These are phyloP conservation scores for Chalcis sispes DNA, from an alignment of 2,888 invertebrate genomes.

Conservation along the genomic window DNA sequence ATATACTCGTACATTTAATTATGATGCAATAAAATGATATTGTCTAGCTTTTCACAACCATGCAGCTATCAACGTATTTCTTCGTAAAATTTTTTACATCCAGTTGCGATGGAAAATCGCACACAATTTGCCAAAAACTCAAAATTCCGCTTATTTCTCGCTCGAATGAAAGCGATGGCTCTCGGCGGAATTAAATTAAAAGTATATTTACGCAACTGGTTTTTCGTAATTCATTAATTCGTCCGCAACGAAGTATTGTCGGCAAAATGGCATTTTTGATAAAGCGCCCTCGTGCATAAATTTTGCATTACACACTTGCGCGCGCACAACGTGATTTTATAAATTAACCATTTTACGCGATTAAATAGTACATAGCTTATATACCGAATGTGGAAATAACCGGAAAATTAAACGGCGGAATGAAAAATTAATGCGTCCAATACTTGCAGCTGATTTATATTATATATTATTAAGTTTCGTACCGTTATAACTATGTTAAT, in stretches of 20 bases:
- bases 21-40: no score
- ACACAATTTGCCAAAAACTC: no score
- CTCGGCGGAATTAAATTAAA: conserved; percentile 17
- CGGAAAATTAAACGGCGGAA: conserved; percentile 22
- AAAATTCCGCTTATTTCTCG: no score
- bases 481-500: not conserved
- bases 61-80: no score
- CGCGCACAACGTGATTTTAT: conserved; percentile 24
- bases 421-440: conserved; percentile 37
- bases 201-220: conserved; percentile 18
- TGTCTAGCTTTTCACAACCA: no score
- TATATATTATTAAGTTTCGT: not conserved
- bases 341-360: conserved; percentile 47
- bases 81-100: no score
- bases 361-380: conserved; percentile 26
- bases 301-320: conserved; percentile 14
- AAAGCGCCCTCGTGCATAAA: conserved; percentile 46
- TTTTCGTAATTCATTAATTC: conserved; percentile 20
- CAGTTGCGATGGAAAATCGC: no score
- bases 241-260: no score
- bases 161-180: no score
- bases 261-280: conserved; percentile 22
- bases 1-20: no score
- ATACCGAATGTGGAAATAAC: conserved; percentile 1
- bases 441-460: conserved; percentile 38